phyloP scores from a whole-genome alignment of 2,888 invertebrate species.

The Eudasyphora cyanicolor region DNA sequence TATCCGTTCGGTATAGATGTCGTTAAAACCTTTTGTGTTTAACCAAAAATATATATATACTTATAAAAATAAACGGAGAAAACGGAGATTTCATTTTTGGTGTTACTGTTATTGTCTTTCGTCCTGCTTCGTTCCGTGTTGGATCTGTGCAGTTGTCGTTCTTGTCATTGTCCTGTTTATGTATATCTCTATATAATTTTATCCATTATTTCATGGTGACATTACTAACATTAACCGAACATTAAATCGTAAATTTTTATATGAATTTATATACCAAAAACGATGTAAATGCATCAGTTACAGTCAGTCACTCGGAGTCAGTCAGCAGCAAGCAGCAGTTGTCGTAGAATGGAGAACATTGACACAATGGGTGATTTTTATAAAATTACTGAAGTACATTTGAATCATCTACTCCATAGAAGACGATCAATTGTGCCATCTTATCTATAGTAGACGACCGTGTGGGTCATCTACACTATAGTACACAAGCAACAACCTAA shows the following conservation, averaged over 20 bases:
- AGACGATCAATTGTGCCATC: too few relatives aligned
- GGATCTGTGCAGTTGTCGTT: background rate
- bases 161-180: slow-evolving; percentile 10
- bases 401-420: too few relatives aligned
- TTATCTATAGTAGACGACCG: too few relatives aligned
- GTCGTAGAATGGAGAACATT: too few relatives aligned
- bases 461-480: too few relatives aligned
- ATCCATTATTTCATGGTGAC: slow-evolving; percentile 57
- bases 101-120: background rate
- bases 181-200: slow-evolving; percentile 22
- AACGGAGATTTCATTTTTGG: background rate
- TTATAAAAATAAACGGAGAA: background rate
- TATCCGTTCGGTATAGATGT: background rate
- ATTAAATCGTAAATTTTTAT: slow-evolving; percentile 65
- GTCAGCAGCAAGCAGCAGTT: too few relatives aligned
- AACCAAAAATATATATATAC: too few relatives aligned
- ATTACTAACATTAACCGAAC: slow-evolving; percentile 62
- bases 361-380: background rate
- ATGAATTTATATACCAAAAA: slow-evolving; percentile 49
- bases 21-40: slow-evolving; percentile 35
- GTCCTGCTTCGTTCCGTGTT: background rate
- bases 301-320: slow-evolving; percentile 16
- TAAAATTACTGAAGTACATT: too few relatives aligned
- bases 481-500: too few relatives aligned
- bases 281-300: slow-evolving; percentile 50